These are phyloP conservation scores for Laothoe populi DNA, from an alignment of 2,888 invertebrate species.

Conservation along the genomic window DNA sequence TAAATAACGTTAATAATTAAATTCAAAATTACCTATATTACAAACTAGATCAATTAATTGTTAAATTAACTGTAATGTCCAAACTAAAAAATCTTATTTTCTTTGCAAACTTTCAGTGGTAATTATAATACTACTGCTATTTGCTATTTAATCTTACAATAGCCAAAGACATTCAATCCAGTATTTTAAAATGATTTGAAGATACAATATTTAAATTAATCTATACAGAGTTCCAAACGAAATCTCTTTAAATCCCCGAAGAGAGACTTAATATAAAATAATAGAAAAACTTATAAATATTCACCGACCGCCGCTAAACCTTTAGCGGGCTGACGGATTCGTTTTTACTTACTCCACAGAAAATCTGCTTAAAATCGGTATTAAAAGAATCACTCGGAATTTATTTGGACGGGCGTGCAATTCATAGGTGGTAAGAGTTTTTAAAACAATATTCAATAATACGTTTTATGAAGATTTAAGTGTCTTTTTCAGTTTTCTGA, in stretches of 20 bases:
- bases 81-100: too few relatives aligned
- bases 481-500: too few relatives aligned
- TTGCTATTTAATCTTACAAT: too few relatives aligned
- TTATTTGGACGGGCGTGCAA: slow-evolving; percentile 66
- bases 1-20: too few relatives aligned
- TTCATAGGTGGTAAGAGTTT: slow-evolving; percentile 37
- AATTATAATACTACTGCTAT: too few relatives aligned
- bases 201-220: slow-evolving; percentile 56
- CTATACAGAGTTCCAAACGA: slow-evolving; percentile 67
- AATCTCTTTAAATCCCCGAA: slow-evolving; percentile 55
- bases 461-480: too few relatives aligned
- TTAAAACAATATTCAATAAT: not conserved
- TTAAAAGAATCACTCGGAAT: slow-evolving; percentile 85
- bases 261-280: slow-evolving; percentile 78
- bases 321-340: slow-evolving; percentile 82
- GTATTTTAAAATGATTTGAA: slow-evolving; percentile 53
- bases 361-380: slow-evolving; percentile 85
- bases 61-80: too few relatives aligned
- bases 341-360: slow-evolving; percentile 84
- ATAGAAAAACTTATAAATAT: slow-evolving; percentile 84
- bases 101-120: too few relatives aligned
- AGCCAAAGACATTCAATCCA: not conserved
- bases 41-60: too few relatives aligned
- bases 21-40: too few relatives aligned
- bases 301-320: slow-evolving; percentile 76